Evolutionary conservation across 2,113 vertebrate genomes (phyloP), one percentile per base, ranked within the genome.

Genomic region (Syrmaticus mikado): DNA sequence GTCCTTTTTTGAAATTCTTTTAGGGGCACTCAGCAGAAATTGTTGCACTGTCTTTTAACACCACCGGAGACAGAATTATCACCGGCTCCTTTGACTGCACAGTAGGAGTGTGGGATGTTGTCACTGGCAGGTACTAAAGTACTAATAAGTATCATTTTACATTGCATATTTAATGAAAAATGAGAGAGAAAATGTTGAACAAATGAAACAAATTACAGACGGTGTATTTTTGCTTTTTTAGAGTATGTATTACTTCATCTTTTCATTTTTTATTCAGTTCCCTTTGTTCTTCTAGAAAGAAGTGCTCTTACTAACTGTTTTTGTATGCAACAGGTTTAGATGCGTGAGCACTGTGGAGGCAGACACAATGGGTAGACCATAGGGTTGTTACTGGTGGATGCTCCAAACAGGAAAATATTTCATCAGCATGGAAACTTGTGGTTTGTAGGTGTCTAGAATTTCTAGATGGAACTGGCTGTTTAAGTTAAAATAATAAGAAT

Each of bases 31-130:
- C 98, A 28, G 99, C 98, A 77, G 99, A 99, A 98, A 98, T 99
- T 58, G 98, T 99, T 87, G 97, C 97, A 7, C 87, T 99, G 86
- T 98, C 98, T 68, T 99, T 99, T 92, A 98, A 99, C 97, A 98
- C 98, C 4, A 94, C 94, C 12, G 99, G 99, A 73, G 97, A 97
- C 85, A 98, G 98, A 72, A 98, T 99, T 70, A 97, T 99, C 96
- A 99, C 99, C 0, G 99, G 99, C 62, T 99, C 99, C 48, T 99
- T 99, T 88, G 99, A 99, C 96, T 98, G 99, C 74, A 99, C 98
- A 2, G 98, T 98, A 45, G 96, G 77, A 32, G 96, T 99, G 40
- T 99, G 99, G 99, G 99, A 99, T n/a, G 97, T 98, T 94, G 95
- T 94, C 72, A 98, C 98, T 68, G 98, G 98, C 96, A 99, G 98